These are phyloP conservation scores for Gymnocheta viridis DNA, from an alignment of 2,888 invertebrate genomes.

Conservation along the genomic window DNA sequence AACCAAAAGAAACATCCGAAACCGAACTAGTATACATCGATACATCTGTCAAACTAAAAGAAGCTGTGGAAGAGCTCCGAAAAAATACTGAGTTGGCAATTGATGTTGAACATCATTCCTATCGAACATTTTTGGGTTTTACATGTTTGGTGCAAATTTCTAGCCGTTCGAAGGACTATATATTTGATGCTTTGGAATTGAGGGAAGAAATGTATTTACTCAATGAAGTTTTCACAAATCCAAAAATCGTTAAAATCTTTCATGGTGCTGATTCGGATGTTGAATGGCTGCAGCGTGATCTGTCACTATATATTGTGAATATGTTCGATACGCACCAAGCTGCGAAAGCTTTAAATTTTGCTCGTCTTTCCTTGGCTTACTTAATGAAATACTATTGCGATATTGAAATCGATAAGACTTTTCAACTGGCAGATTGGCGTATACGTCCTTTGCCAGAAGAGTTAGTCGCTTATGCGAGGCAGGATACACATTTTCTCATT, in stretches of 20 bases:
- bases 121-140: slow-evolving; percentile 95
- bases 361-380: slow-evolving; percentile 89
- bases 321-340: slow-evolving; percentile 98
- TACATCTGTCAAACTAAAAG: slow-evolving; percentile 85
- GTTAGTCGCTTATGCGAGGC: slow-evolving; percentile 92
- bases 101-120: slow-evolving; percentile 96
- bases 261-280: slow-evolving; percentile 96
- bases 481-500: slow-evolving; percentile 96
- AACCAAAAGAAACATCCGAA: slow-evolving; percentile 83
- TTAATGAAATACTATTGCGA: slow-evolving; percentile 90
- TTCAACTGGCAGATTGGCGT: slow-evolving; percentile 97
- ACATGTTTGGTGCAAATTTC: slow-evolving; percentile 98
- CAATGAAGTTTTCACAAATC: slow-evolving; percentile 95
- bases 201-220: slow-evolving; percentile 90
- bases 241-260: slow-evolving; percentile 94
- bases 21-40: slow-evolving; percentile 88
- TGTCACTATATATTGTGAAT: slow-evolving; percentile 96
- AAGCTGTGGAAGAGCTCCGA: slow-evolving; percentile 86
- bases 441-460: slow-evolving; percentile 93
- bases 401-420: slow-evolving; percentile 92
- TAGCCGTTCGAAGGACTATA: slow-evolving; percentile 89
- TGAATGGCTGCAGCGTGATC: slow-evolving; percentile 96
- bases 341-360: slow-evolving; percentile 87
- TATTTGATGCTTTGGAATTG: slow-evolving; percentile 93
- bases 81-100: slow-evolving; percentile 90